phyloP scores from a whole-genome alignment of 2,113 vertebrate species.

The Tenebrosternarchus preto region DNA sequence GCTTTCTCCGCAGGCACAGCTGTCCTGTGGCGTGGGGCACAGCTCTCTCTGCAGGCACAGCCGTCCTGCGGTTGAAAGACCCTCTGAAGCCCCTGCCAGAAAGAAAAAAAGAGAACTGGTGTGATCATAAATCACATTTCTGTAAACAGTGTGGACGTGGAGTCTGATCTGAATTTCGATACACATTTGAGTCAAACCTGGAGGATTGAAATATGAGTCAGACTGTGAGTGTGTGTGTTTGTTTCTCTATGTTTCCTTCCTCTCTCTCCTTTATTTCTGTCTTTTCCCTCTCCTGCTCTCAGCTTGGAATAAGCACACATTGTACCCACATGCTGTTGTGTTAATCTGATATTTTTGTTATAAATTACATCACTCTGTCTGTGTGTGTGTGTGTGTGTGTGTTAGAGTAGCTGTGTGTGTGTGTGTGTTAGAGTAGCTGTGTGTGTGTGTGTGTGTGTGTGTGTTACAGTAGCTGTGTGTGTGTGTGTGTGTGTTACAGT shows the following conservation, averaged over 20 bases:
- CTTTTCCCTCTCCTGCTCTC: not conserved
- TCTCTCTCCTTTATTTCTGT: not conserved
- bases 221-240: conserved; percentile 39
- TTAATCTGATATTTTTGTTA: conserved; percentile 68
- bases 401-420: conserved; percentile 55
- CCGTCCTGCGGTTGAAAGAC: too few relatives aligned
- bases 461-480: conserved; percentile 58
- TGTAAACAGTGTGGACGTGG: conserved; percentile 79
- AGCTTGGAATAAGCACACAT: conserved; percentile 49
- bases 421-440: conserved; percentile 53
- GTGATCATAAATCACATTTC: conserved; percentile 78
- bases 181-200: conserved; percentile 72
- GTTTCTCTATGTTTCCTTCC: not conserved
- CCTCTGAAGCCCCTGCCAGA: conserved; percentile 59
- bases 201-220: conserved; percentile 71
- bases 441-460: conserved; percentile 61
- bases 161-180: conserved; percentile 76
- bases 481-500: conserved; percentile 62
- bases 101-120: conserved; percentile 53
- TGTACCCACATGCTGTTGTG: conserved; percentile 58
- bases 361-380: conserved; percentile 57
- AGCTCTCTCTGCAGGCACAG: too few relatives aligned
- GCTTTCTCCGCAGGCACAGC: too few relatives aligned
- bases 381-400: conserved; percentile 62
- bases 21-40: too few relatives aligned